These are phyloP conservation scores for Drosophila imparisetae DNA, from an alignment of 2,888 invertebrate species.

Conservation along the genomic window DNA sequence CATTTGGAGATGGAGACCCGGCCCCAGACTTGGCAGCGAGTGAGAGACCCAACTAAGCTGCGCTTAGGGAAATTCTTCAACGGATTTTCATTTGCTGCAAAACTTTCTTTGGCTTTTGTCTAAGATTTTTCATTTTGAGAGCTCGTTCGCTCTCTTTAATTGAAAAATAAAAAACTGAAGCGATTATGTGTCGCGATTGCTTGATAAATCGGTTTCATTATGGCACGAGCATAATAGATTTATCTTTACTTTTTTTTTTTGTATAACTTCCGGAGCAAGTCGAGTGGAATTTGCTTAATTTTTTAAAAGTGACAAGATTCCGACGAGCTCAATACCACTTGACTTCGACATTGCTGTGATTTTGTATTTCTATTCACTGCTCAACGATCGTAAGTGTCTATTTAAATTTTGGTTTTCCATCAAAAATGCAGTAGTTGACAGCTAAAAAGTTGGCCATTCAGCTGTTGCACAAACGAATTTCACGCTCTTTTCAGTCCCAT, in stretches of 20 bases:
- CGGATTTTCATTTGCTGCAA: slow-evolving; percentile 74
- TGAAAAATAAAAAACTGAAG: slow-evolving; percentile 56
- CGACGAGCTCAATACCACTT: slow-evolving; percentile 61
- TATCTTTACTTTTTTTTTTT: slow-evolving; percentile 25
- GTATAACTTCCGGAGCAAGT: slow-evolving; percentile 66
- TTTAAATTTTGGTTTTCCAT: slow-evolving; percentile 43
- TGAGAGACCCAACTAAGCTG: slow-evolving; percentile 58
- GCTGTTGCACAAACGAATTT: slow-evolving; percentile 51
- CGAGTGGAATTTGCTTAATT: slow-evolving; percentile 43
- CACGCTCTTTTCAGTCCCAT: slow-evolving; percentile 53
- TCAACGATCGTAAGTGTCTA: slow-evolving; percentile 40
- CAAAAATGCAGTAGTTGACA: slow-evolving; percentile 70
- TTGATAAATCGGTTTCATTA: slow-evolving; percentile 74
- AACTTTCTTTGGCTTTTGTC: slow-evolving; percentile 72
- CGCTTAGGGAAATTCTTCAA: slow-evolving; percentile 79
- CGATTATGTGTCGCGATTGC: slow-evolving; percentile 57
- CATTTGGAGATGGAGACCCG: slow-evolving; percentile 49
- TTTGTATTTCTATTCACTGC: slow-evolving; percentile 26
- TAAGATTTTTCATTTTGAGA: slow-evolving; percentile 44
- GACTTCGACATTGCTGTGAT: slow-evolving; percentile 53
- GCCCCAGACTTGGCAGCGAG: slow-evolving; percentile 32
- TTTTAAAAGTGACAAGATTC: slow-evolving; percentile 59
- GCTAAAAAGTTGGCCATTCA: slow-evolving; percentile 67
- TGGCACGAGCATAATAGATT: slow-evolving; percentile 65
- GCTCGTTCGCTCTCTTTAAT: slow-evolving; percentile 53